Base-by-base conservation (phyloP, 2,797 vertebrate genomes). In the Rhabdophis nuchalis region DNA sequence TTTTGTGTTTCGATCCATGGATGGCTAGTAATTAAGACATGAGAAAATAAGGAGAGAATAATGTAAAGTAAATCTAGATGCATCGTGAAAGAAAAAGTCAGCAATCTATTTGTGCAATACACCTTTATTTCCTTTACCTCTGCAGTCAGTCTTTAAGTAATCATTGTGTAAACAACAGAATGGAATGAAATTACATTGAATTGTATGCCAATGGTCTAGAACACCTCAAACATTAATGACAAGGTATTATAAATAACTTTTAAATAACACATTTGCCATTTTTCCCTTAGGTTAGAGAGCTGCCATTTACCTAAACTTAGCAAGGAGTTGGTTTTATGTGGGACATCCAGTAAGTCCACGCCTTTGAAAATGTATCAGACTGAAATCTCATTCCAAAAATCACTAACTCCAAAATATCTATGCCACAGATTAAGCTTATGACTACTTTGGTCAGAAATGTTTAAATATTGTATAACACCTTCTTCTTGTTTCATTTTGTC, bases 181-280 rank as follows among this genome's bases (percentile, higher is more conserved):
- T 98, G 96, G 96, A 97, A 97, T 97, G 97, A 95, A 97, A 97
- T 97, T 98, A 98, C 97, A 98, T 91, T 96, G 96, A 97, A 96
- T 96, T 88, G 20, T 97, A 97, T 92, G 97, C 97, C 98, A 97
- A 97, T 97, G 96, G 96, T 98, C 97, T 97, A 97, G 96, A 97
- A 98, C 97, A 98, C 96, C 96, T 97, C 97, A 97, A 93, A 98
- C 91, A 87, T 96, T 97, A 96, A 97, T 96, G 97, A 98, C 97
- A 97, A 98, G 97, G 97, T 96, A 97, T 98, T 98, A 98, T 98
- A 98, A 98, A 98, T 98, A 98, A 97, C 95, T 97, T 97, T 95
- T 97, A 97, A 97, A 96, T 97, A 98, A 97, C 97, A 97, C 97
- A 97, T 96, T 97, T 97, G 97, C 97, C 95, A 0, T 97, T 97